Base-by-base conservation (phyloP, 2,888 invertebrate species). In the Scaptomyza parva region DNA sequence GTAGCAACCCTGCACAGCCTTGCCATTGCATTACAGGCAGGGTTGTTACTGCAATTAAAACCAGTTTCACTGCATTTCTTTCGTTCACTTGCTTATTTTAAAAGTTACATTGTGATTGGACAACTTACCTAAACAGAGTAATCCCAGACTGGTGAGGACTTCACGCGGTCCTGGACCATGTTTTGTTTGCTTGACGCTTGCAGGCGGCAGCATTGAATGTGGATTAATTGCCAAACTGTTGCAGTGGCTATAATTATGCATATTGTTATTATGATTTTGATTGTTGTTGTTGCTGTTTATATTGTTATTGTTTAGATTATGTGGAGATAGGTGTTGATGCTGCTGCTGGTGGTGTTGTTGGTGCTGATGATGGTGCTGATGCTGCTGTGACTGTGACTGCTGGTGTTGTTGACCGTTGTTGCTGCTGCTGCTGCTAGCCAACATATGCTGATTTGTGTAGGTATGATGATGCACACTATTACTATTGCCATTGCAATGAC, bases 81-180 rank as follows among this genome's bases (percentile, higher is more conserved):
- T 7, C n/a, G 6, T 5, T 33, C n/a, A 2, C 33, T 33, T n/a
- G n/a, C 33, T n/a, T 1, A 33, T 33, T 33, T 12, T 5, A 6
- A 33, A 30, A 12, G 12, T 30, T 30, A 4, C n/a, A 5, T 33
- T 33, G 0, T n/a, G n/a, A 14, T 35, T 33, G 33, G n/a, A 4
- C 2, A 26, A 14, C 86, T 87, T 69, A 92, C 92, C 92, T 78
- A 98, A 93, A 89, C 97, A 97, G 78, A 98, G 92, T 45, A 98
- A 92, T 20, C 97, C 97, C 71, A 98, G 92, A 62, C 97, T 97
- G 52, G 97, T 96, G 60, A 97, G 93, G 91, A 96, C 96, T 92
- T 97, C 97, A 82, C 94, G 94, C 39, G 95, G 94, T 30, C 95
- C 95, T 91, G 93, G 90, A 91, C 93, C 86, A 92, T 93, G 86